phyloP scores from a whole-genome alignment of 2,888 invertebrate species.

The Campoletis raptor region DNA sequence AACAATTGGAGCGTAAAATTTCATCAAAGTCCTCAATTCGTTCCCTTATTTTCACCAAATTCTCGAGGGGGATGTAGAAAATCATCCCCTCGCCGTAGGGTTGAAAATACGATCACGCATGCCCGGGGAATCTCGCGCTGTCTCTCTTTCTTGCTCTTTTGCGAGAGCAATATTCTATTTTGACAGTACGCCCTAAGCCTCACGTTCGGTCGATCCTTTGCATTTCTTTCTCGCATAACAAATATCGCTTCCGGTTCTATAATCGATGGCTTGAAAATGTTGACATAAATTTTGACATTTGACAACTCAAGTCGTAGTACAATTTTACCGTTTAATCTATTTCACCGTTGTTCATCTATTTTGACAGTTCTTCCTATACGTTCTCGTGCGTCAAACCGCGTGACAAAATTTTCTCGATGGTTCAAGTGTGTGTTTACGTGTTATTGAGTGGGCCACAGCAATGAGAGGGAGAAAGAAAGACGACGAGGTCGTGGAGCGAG shows the following conservation, averaged over 20 bases:
- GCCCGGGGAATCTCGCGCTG: slow-evolving; percentile 52
- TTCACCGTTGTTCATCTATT: background rate
- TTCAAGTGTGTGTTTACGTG: slow-evolving; percentile 17
- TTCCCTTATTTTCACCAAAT: background rate
- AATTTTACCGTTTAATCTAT: background rate
- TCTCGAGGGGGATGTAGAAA: background rate
- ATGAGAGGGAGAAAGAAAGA: slow-evolving; percentile 14
- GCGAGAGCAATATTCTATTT: slow-evolving; percentile 50
- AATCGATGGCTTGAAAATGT: background rate
- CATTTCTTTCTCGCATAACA: background rate
- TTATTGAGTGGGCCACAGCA: slow-evolving; percentile 11
- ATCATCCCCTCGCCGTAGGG: slow-evolving; percentile 44
- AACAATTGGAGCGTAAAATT: background rate
- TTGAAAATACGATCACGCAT: slow-evolving; percentile 61
- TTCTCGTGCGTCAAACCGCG: slow-evolving; percentile 54
- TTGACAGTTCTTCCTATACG: background rate
- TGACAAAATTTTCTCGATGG: slow-evolving; percentile 31
- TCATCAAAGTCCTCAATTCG: background rate
- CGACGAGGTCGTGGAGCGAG: slow-evolving; percentile 55
- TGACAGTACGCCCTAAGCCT: slow-evolving; percentile 67
- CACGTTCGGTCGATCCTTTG: slow-evolving; percentile 48
- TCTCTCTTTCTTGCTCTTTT: slow-evolving; percentile 37
- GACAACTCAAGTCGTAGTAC: background rate
- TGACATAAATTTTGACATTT: background rate
- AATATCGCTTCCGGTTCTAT: background rate